A percentile compares a stretch with the other conserved stretches of the same genome.
Conservation (phyloP, 2,888 invertebrate species). For the Carabus problematicus region DNA sequence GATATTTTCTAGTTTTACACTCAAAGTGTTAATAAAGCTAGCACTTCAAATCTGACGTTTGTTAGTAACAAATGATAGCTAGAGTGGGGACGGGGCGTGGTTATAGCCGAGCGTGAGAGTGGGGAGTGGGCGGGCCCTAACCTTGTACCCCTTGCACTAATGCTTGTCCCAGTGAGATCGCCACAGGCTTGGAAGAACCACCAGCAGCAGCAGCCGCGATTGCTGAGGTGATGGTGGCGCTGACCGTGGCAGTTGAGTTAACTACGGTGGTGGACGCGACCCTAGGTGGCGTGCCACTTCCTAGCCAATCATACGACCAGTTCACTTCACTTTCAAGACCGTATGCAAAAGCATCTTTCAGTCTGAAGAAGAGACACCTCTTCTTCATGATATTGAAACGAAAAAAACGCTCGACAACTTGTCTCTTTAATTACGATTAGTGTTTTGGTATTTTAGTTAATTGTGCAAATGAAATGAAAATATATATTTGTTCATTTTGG, state of each 20-base stretch:
- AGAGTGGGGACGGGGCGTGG: neutral
- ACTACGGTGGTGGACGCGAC: constrained; percentile 47
- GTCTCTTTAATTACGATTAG: no score
- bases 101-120: neutral
- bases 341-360: constrained; percentile 19
- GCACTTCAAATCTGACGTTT: no score
- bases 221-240: constrained; percentile 43
- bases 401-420: no score
- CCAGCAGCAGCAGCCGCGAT: constrained; percentile 14
- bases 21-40: no score
- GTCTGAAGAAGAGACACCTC: neutral
- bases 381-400: no score
- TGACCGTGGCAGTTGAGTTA: constrained; percentile 3
- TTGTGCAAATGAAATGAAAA: constrained; percentile 1
- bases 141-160: constrained; percentile 62
- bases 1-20: no score
- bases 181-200: constrained; percentile 47
- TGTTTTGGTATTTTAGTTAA: neutral
- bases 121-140: constrained; percentile 50
- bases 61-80: no score
- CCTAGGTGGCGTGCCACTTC: constrained; percentile 57
- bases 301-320: constrained; percentile 47
- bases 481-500: neutral
- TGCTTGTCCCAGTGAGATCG: constrained; percentile 58
- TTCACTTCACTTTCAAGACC: constrained; percentile 1